Evolutionary conservation across 2,888 invertebrate species (phyloP), one percentile per base, ranked within the genome.

Genomic region (Gastrophysa polygoni): DNA sequence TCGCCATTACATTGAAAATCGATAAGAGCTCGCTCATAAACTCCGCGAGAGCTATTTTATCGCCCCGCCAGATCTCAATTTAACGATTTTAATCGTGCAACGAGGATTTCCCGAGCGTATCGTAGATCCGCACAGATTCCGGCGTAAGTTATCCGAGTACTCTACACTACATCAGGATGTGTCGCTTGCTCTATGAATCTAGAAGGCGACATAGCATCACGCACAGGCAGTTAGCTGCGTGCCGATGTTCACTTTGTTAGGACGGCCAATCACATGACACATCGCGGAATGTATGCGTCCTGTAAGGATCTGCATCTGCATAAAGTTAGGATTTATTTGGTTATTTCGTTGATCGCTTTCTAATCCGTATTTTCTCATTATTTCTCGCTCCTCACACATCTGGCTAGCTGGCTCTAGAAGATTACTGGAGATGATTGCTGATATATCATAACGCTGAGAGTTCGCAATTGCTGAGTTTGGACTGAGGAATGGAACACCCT

Each of bases 211-310:
- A 76, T 76, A 74, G 72, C 65, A 75, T 77, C 77, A 77, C 76
- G 76, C 75, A 76, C 75, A 68, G 68, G 73, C 74, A 75, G 73
- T 77, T 77, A 72, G 70, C 75, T 76, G 76, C 76, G 74, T 76
- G 75, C 77, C 76, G 71, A 75, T 75, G 75, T 72, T 73, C 74
- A 75, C 70, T 75, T 75, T 75, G 74, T 76, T 75, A 72, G 71
- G 74, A 73, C 73, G 70, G 67, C 72, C 71, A 74, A 76, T 76
- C 76, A 72, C 71, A 73, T 64, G 75, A 74, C 75, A 74, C 72
- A 73, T 76, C 74, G 74, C 63, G 57, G 68, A 46, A 46, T 56
- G 56, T 46, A 46, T 56, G 46, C n/a, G 56, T 56, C 28, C 29
- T 28, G 8, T 46, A 29, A 61, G 64, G 58, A 62, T 66, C 67